phyloP scores from a whole-genome alignment of 2,797 vertebrate species.

The Dipus sagitta region DNA sequence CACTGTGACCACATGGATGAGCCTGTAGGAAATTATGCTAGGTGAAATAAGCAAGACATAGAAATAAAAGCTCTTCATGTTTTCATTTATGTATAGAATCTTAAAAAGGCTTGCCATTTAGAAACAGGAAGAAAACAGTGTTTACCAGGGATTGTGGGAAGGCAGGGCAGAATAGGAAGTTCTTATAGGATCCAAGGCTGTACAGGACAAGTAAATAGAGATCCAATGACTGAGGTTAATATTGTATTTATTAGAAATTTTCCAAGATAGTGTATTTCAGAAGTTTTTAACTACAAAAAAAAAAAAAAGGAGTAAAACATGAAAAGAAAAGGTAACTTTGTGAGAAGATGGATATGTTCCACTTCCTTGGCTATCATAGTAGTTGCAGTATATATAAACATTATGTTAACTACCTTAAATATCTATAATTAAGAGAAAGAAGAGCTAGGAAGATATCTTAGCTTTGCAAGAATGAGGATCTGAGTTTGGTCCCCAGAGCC shows the following conservation, averaged over 20 bases:
- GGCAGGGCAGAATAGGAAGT: background rate
- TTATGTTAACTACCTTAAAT: background rate
- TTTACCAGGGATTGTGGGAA: background rate
- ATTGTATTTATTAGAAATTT: slow-evolving; percentile 14
- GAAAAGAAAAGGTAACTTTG: background rate
- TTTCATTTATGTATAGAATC: background rate
- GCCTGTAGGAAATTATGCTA: background rate
- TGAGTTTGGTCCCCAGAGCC: too few species aligned
- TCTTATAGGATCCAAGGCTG: background rate
- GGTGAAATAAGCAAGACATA: background rate
- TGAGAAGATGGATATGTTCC: background rate
- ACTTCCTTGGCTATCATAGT: background rate
- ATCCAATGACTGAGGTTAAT: background rate
- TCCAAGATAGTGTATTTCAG: slow-evolving; percentile 6
- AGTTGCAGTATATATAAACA: background rate
- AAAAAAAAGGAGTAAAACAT: background rate
- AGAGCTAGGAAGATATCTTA: background rate
- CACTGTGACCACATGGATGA: background rate
- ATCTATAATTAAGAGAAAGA: background rate
- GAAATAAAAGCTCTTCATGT: background rate
- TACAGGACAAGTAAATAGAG: background rate
- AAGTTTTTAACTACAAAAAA: background rate
- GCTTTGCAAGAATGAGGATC: too few species aligned
- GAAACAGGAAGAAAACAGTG: background rate
- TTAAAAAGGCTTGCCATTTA: background rate